Conservation (phyloP, 2,888 invertebrate species). For the Macrophya alboannulata region DNA sequence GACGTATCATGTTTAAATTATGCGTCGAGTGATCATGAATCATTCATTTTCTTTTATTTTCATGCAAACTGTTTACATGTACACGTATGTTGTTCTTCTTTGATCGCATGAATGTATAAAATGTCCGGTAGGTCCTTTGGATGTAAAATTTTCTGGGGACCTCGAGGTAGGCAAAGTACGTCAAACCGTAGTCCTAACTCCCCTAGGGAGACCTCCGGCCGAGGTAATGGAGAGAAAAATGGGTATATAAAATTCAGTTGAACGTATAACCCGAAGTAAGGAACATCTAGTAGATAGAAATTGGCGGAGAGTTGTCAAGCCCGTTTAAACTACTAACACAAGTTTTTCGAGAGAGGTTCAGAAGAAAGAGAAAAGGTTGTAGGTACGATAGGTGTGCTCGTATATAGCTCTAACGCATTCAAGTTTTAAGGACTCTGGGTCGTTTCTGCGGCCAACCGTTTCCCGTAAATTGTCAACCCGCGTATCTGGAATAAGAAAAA, state of each 20-base stretch:
- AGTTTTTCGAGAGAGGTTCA: slow-evolving; percentile 1
- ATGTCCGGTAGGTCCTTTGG: background rate
- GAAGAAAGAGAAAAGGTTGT: background rate
- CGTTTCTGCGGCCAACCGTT: slow-evolving; percentile 12
- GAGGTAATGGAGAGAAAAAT: slow-evolving; percentile 35
- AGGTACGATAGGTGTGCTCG: background rate
- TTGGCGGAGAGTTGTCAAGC: background rate
- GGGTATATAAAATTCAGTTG: slow-evolving; percentile 22
- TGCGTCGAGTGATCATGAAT: background rate
- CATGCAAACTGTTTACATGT: background rate
- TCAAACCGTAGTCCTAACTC: background rate
- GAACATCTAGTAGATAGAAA: slow-evolving; percentile 14
- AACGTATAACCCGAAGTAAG: slow-evolving; percentile 4
- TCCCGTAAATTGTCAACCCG: slow-evolving; percentile 39
- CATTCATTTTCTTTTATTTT: background rate
- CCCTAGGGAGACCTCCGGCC: background rate
- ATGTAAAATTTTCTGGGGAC: background rate
- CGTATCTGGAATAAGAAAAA: slow-evolving; percentile 27
- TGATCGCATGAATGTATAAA: background rate
- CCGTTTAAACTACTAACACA: background rate
- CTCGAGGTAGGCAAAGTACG: background rate
- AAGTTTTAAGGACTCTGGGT: background rate
- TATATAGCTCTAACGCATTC: background rate
- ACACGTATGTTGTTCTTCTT: background rate
- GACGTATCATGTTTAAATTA: background rate